phyloP scores from a whole-genome alignment of 2,797 vertebrate genomes.

The Knipowitschia caucasica region DNA sequence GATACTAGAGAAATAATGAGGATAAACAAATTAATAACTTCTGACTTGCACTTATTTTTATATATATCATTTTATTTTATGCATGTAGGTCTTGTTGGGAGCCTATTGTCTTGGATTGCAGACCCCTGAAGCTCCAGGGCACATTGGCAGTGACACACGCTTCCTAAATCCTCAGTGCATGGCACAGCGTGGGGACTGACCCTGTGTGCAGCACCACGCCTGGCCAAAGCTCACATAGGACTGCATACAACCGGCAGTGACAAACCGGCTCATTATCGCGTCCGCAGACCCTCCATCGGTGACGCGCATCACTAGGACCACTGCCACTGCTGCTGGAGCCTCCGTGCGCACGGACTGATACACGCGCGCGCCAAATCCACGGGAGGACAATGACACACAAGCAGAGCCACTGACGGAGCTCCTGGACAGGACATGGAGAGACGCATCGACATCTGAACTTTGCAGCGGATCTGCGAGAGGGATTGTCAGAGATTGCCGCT shows the following conservation, averaged over 20 bases:
- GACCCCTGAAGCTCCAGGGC: too few species aligned
- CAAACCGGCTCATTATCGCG: slow-evolving; percentile 43
- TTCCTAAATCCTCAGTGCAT: slow-evolving; percentile 32
- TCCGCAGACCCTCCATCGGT: slow-evolving; percentile 49
- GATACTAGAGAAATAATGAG: too few species aligned
- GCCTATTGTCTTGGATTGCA: too few species aligned
- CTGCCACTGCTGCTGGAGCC: slow-evolving; percentile 36
- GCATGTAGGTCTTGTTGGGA: too few species aligned
- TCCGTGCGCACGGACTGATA: slow-evolving; percentile 27
- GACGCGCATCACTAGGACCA: slow-evolving; percentile 57
- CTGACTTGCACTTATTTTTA: too few species aligned
- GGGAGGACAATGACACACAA: slow-evolving; percentile 52
- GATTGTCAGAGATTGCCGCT: slow-evolving; percentile 28
- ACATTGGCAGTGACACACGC: slow-evolving; percentile 53
- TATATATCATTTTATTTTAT: too few species aligned
- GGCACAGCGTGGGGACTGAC: neutral
- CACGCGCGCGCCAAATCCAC: slow-evolving; percentile 45
- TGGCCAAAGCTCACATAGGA: slow-evolving; percentile 36
- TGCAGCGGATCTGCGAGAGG: slow-evolving; percentile 27
- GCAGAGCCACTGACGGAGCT: slow-evolving; percentile 26
- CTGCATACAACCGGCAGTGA: slow-evolving; percentile 19
- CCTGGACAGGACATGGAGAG: slow-evolving; percentile 39
- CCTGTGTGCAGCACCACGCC: slow-evolving; percentile 36
- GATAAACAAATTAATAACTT: too few species aligned
- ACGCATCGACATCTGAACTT: slow-evolving; percentile 57